These are phyloP conservation scores for Tenebrio molitor DNA, from an alignment of 1,140 invertebrate genomes.

Conservation along the genomic window DNA sequence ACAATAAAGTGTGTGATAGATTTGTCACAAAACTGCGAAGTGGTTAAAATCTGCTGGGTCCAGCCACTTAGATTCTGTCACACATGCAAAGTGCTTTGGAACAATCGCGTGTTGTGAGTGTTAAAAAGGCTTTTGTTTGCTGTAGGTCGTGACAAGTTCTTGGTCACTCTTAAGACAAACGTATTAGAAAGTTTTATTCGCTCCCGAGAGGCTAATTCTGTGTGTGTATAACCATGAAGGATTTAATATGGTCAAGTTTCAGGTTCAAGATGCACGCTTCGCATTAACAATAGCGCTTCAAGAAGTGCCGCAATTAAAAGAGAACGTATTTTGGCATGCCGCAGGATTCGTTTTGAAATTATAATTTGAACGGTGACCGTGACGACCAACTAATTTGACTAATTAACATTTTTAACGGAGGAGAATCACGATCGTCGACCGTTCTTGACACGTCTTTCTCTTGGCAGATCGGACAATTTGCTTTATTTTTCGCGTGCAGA, in stretches of 20 bases:
- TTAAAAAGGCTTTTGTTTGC: conserved; percentile 2
- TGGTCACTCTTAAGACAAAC: background rate
- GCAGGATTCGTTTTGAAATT: background rate
- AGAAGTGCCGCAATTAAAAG: conserved; percentile 13
- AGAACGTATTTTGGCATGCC: conserved; percentile 7
- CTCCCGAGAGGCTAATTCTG: background rate
- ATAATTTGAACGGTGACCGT: conserved; percentile 17
- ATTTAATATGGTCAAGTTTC: background rate
- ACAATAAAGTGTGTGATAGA: background rate
- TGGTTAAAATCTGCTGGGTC: background rate
- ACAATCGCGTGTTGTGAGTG: background rate
- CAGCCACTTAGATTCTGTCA: background rate
- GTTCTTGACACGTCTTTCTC: conserved; percentile 30
- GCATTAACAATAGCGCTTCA: background rate
- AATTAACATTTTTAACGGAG: conserved; percentile 4
- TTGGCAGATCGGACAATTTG: background rate
- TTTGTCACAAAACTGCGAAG: no score
- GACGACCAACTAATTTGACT: background rate
- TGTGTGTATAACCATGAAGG: background rate
- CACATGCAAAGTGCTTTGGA: background rate
- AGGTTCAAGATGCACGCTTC: conserved; percentile 16
- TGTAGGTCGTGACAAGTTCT: conserved; percentile 14
- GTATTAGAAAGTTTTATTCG: conserved; percentile 19
- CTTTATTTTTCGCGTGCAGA: background rate
- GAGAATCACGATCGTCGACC: conserved; percentile 21